Evolutionary conservation across 2,113 vertebrate species (phyloP).

Genomic region (Choloepus hoffmanni): DNA sequence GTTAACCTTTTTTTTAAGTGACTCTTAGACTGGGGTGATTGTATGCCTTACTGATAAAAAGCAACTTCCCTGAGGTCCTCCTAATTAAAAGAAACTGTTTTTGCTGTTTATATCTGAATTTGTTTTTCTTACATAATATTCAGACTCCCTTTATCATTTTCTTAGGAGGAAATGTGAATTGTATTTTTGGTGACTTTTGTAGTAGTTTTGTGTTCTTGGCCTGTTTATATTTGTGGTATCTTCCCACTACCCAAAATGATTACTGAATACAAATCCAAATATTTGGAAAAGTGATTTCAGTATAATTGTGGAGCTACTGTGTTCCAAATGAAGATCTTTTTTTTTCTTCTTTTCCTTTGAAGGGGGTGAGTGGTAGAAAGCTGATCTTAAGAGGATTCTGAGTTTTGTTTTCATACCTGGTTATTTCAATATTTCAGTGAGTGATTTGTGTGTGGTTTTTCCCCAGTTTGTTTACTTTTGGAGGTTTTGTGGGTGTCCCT

Average conservation of each 20-base stretch:
- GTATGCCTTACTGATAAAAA: constrained; percentile 60
- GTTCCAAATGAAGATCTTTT: constrained; percentile 34
- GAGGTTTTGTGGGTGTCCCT: constrained; percentile 29
- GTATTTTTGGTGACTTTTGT: constrained; percentile 41
- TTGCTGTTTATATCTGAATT: constrained; percentile 22
- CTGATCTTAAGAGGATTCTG: constrained; percentile 26
- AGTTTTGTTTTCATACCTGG: constrained; percentile 52
- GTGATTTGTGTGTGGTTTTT: constrained; percentile 25
- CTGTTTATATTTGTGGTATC: constrained; percentile 14
- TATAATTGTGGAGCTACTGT: not conserved
- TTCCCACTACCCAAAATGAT: not conserved
- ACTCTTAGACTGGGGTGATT: constrained; percentile 44
- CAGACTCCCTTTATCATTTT: not conserved
- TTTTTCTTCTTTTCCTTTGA: not conserved
- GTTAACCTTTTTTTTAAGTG: constrained; percentile 64
- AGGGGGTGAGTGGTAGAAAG: not conserved
- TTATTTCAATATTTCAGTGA: constrained; percentile 52
- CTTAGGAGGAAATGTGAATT: constrained; percentile 38
- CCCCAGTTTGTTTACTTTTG: not conserved
- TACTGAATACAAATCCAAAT: constrained; percentile 17
- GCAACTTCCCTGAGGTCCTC: constrained; percentile 8
- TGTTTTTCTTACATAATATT: constrained; percentile 53
- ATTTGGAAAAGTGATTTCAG: constrained; percentile 43
- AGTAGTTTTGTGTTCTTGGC: constrained; percentile 36
- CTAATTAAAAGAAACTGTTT: constrained; percentile 32